Conservation (phyloP, 2,888 invertebrate genomes). For the Agriopis leucophaearia region DNA sequence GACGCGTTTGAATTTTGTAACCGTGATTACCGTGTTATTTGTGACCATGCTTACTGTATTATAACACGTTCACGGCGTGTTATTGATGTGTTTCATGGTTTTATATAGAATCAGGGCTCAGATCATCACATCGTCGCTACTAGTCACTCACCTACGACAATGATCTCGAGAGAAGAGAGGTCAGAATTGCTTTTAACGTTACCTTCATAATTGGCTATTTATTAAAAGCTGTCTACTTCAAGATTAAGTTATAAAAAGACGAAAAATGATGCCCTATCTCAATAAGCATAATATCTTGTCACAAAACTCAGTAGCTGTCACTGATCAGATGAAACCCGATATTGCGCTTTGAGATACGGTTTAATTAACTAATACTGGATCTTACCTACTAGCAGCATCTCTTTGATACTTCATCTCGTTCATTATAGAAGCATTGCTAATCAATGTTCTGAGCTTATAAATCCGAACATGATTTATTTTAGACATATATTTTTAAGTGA, state of each 20-base stretch:
- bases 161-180: neutral
- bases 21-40: too few species aligned
- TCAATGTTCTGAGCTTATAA: neutral
- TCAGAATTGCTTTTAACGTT: too few species aligned
- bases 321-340: neutral
- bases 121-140: too few species aligned
- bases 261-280: neutral
- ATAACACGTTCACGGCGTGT: too few species aligned
- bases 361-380: constrained; percentile 10
- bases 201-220: neutral
- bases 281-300: neutral
- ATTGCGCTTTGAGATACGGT: neutral
- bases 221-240: too few species aligned
- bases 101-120: too few species aligned
- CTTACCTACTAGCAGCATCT: neutral
- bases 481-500: too few species aligned
- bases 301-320: neutral
- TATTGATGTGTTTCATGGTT: too few species aligned
- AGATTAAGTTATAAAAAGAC: neutral
- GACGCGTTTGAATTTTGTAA: too few species aligned
- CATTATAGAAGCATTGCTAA: neutral
- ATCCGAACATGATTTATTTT: neutral
- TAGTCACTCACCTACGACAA: too few species aligned
- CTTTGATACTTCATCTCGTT: neutral
- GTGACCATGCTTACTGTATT: too few species aligned